Percentiles rank a stretch among this genome's conserved stretches.
These are phyloP conservation scores for Mongoloraphidia duomilia DNA, from an alignment of 2,888 invertebrate species.

Conservation along the genomic window DNA sequence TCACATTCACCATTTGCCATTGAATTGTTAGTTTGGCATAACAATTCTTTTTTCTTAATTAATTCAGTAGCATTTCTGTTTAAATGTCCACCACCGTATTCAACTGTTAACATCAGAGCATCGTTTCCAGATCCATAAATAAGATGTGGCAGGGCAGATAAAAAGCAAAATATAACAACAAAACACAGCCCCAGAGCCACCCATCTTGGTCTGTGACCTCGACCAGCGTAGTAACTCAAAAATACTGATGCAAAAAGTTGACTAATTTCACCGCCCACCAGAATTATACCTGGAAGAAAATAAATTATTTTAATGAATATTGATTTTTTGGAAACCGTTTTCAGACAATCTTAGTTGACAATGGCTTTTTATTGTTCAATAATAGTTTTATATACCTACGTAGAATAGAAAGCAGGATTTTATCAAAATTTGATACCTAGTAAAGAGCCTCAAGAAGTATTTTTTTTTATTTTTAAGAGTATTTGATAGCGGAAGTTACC, in stretches of 20 bases:
- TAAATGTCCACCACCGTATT: conserved; percentile 35
- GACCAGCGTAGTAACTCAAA: conserved; percentile 53
- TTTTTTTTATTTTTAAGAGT: too few relatives aligned
- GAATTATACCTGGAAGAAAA: conserved; percentile 42
- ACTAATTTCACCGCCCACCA: conserved; percentile 60
- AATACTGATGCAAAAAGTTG: conserved; percentile 50
- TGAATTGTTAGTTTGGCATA: conserved; percentile 31
- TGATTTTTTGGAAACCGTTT: too few relatives aligned
- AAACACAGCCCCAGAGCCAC: conserved; percentile 46
- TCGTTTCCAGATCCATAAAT: conserved; percentile 54
- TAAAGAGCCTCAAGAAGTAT: too few relatives aligned
- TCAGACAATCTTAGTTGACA: too few relatives aligned
- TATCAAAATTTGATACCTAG: too few relatives aligned
- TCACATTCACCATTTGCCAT: conserved; percentile 24
- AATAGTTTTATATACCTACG: too few relatives aligned
- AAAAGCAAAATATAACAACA: conserved; percentile 47
- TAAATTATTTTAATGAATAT: too few relatives aligned
- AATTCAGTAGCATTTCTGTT: conserved; percentile 30
- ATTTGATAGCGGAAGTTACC: too few relatives aligned
- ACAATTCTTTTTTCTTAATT: conserved; percentile 36
- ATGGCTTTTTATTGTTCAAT: too few relatives aligned
- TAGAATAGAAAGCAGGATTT: too few relatives aligned
- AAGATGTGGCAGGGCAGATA: conserved; percentile 52
- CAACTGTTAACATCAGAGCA: conserved; percentile 43
- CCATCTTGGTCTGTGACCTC: conserved; percentile 58